These are phyloP conservation scores for Volucella inflata DNA, from an alignment of 2,888 invertebrate genomes.

Conservation along the genomic window DNA sequence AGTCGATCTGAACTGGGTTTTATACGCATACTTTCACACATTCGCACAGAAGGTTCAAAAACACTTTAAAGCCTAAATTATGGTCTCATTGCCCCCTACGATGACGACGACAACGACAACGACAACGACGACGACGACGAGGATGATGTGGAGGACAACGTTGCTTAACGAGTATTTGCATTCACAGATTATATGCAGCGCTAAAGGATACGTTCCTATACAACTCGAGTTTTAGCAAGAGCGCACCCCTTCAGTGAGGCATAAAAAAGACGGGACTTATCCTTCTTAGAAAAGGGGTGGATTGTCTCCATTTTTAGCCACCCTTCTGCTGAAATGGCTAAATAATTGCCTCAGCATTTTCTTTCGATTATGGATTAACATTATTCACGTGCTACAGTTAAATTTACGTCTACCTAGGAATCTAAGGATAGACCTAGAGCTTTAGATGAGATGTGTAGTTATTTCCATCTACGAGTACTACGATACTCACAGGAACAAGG, in stretches of 20 bases:
- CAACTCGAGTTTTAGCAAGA: background rate
- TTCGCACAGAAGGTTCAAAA: conserved; percentile 10
- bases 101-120: background rate
- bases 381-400: conserved; percentile 67
- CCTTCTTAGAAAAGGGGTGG: conserved; percentile 6
- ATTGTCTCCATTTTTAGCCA: conserved; percentile 11
- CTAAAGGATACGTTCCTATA: conserved; percentile 18
- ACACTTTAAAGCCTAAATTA: conserved; percentile 50
- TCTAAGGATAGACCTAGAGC: conserved; percentile 8
- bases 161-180: conserved; percentile 60
- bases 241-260: conserved; percentile 5
- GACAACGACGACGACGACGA: conserved; percentile 14
- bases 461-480: conserved; percentile 43
- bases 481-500: background rate
- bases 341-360: conserved; percentile 71
- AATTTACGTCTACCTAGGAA: conserved; percentile 44
- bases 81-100: conserved; percentile 16
- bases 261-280: conserved; percentile 37
- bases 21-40: conserved; percentile 50
- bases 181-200: conserved; percentile 44
- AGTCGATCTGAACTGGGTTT: background rate
- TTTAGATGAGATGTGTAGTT: conserved; percentile 3
- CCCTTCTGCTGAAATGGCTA: conserved; percentile 42
- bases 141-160: conserved; percentile 31
- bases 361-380: conserved; percentile 72